A percentile compares a stretch with the other conserved stretches of the same genome.
Evolutionary conservation across 2,888 invertebrate species (phyloP).

Genomic region (Sinopyrophorus schimmeli): DNA sequence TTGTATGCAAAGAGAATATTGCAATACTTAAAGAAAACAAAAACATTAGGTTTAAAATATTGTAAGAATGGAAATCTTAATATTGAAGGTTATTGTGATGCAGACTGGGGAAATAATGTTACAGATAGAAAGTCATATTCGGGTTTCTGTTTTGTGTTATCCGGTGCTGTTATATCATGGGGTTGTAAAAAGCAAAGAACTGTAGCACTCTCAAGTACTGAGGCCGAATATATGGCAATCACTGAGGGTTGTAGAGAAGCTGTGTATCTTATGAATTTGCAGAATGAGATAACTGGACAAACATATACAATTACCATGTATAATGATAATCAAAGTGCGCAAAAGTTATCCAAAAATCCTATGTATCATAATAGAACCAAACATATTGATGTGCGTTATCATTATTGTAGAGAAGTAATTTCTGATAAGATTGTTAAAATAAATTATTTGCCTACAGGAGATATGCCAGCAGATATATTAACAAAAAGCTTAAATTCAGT

Average conservation of each 20-base stretch:
- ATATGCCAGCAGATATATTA: constrained; percentile 30
- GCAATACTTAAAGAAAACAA: constrained; percentile 35
- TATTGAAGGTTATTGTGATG: constrained; percentile 37
- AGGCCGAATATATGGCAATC: constrained; percentile 43
- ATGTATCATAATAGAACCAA: constrained; percentile 25
- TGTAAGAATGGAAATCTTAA: constrained; percentile 19
- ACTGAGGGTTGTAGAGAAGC: constrained; percentile 39
- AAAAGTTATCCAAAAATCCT: constrained; percentile 16
- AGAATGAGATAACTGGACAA: constrained; percentile 11
- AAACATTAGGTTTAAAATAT: constrained; percentile 31
- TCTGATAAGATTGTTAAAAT: constrained; percentile 14
- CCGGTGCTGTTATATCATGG: constrained; percentile 39
- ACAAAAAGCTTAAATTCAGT: constrained; percentile 26
- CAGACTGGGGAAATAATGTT: constrained; percentile 35
- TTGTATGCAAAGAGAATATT: constrained; percentile 33
- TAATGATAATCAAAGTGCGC: constrained; percentile 27
- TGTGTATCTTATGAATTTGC: constrained; percentile 11
- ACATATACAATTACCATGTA: background rate
- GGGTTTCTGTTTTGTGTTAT: constrained; percentile 39
- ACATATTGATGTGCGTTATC: constrained; percentile 35
- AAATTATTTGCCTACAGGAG: constrained; percentile 26
- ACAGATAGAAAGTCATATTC: constrained; percentile 49
- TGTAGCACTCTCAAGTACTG: constrained; percentile 42
- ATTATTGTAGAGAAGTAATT: constrained; percentile 32
- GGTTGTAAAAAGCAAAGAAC: constrained; percentile 42